Evolutionary conservation across 2,797 vertebrate species (phyloP), one percentile per base, ranked within the genome.

Genomic region (Chaenodraco wilsoni): DNA sequence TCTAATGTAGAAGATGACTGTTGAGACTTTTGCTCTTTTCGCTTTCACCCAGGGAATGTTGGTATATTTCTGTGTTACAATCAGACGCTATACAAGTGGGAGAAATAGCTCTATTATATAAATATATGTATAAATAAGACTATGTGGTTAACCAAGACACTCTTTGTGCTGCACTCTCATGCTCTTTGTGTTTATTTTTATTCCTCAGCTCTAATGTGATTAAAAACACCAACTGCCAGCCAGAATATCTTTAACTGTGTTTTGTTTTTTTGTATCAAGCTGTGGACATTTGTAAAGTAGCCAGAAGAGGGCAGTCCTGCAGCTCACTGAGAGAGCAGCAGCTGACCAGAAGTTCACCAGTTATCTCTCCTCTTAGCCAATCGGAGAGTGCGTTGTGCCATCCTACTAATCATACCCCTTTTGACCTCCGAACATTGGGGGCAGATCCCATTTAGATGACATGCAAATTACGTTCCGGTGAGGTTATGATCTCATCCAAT

Each of bases 121-220:
- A 87, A 92, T 91, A 92, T 91, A 92, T 93, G 88, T 92, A 92
- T 92, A 92, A 89, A 92, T 85, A 89, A 87, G 87, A 87, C 84
- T 86, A 82, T 51, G 87, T 90, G 79, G 82, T 88, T 91, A 89
- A 92, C 89, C 48, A 40, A 86, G 73, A 91, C 70, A 89, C 84
- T 89, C 76, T 87, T 82, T 89, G 83, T 87, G 75, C 72, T 86
- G 82, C 88, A 83, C 84, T 86, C 82, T 89, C 82, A 76, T 88
- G 82, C 86, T 91, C 72, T 88, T 83, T 84, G 76, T 91, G 84
- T 85, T 88, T 84, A 86, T 89, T 92, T 92, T 88, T 90, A 90
- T 87, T 89, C 81, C 54, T 91, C 78, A 76, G 80, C 88, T 93
- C 90, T 89, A 91, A 92, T 89, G 86, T 90, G 86, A 93, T 93